Conservation (phyloP, 2,113 vertebrate genomes). For the Phalacrocorax pelagicus region DNA sequence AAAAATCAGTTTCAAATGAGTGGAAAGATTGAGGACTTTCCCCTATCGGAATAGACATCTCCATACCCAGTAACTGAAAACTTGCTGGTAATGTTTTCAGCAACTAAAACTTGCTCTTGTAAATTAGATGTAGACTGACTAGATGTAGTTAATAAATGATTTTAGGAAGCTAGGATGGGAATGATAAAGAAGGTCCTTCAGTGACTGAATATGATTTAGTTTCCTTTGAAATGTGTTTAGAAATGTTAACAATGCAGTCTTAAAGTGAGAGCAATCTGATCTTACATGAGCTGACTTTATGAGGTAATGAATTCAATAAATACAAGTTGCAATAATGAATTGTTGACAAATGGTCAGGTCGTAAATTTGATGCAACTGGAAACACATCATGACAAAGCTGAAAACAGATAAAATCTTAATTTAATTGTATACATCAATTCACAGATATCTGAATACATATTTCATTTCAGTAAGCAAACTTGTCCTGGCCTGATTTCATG, state of each 20-base stretch:
- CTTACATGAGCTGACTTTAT: not conserved
- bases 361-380: not conserved
- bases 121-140: not conserved
- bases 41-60: not conserved
- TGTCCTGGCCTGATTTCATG: not conserved
- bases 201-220: not conserved
- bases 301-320: not conserved
- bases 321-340: not conserved
- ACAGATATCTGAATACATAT: not conserved
- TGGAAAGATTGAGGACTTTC: not conserved
- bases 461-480: not conserved
- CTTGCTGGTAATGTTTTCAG: not conserved
- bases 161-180: not conserved
- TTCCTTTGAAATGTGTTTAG: not conserved
- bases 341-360: not conserved
- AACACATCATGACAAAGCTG: not conserved
- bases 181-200: not conserved
- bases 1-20: not conserved
- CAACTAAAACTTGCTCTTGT: not conserved
- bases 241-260: not conserved
- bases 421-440: not conserved
- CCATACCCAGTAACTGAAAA: not conserved
- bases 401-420: not conserved
- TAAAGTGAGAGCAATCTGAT: not conserved
- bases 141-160: not conserved